Evolutionary conservation across 1,140 invertebrate genomes (phyloP), one percentile per base, ranked within the genome.

Genomic region (Drosophila pectinifera): DNA sequence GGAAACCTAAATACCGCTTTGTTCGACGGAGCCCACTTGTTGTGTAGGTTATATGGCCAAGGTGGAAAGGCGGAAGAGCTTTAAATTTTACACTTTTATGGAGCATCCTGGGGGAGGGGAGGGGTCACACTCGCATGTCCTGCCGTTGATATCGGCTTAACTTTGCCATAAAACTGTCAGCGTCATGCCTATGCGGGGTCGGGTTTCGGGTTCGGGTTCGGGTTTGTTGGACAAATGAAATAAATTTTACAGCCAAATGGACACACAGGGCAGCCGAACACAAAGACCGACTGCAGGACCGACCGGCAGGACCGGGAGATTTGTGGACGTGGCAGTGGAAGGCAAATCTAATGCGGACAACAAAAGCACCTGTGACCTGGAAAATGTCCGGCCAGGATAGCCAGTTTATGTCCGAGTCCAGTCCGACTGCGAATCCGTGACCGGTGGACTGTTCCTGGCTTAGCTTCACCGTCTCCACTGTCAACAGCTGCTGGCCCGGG

Each of bases 221-320:
- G 31, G 31, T 53, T 53, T 34, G 22, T 56, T 73, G 74, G 63
- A 68, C 74, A 89, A 89, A 89, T 90, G 85, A 89, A 90, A 89
- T 89, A 89, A 89, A 89, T 89, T 89, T 89, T 89, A 90, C 84
- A 89, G 80, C 85, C 85, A 89, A 89, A 90, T 84, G 84, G 85
- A 78, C 77, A 80, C 18, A 10, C 18, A 10, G 77, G 73, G 65
- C 61, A 55, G 78, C 64, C 61, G 20, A 75, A 84, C 75, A 88
- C 89, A 89, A 80, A 86, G 79, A 55, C 75, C 72, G 69, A 75
- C 70, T 56, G 75, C 62, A 72, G n/a, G 54, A 28, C 28, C 31
- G 42, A n/a, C 36, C 6, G 24, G 41, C 10, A 18, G 31, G 28
- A 41, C 59, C 28, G 28, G 58, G 58, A 88, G 75, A 88, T 86